Percentiles rank a stretch among this genome's conserved stretches.
Evolutionary conservation across 2,113 vertebrate genomes (phyloP).

Genomic region (Grammomys dolichurus): DNA sequence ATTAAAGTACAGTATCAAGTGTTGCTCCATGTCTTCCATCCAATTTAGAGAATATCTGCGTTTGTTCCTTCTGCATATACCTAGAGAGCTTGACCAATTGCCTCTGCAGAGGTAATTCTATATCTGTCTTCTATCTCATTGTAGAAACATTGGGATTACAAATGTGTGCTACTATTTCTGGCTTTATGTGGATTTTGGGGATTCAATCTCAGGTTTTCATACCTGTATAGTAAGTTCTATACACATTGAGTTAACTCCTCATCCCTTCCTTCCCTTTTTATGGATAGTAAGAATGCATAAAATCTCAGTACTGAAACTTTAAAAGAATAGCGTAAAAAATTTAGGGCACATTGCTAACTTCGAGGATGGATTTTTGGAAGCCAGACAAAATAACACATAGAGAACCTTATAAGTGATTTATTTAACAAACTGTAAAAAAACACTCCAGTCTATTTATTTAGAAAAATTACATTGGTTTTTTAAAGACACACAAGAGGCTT

Average conservation of each 20-base stretch:
- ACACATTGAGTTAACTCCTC: not conserved
- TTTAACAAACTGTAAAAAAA: not conserved
- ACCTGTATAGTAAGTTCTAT: too few relatives aligned
- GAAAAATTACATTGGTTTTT: not conserved
- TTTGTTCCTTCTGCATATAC: not conserved
- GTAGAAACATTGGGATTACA: not conserved
- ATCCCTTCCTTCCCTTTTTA: not conserved
- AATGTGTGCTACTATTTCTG: not conserved
- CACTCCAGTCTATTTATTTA: constrained; percentile 52
- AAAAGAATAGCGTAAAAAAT: too few relatives aligned
- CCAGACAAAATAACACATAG: too few relatives aligned
- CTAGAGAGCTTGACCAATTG: not conserved
- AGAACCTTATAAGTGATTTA: too few relatives aligned
- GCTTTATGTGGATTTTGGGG: not conserved
- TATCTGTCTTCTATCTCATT: not conserved
- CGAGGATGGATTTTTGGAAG: too few relatives aligned
- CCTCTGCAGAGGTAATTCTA: too few relatives aligned
- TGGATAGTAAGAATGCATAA: too few relatives aligned
- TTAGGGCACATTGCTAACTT: too few relatives aligned
- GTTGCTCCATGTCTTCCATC: not conserved
- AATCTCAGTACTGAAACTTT: too few relatives aligned
- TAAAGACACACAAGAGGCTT: not conserved
- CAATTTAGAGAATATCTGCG: too few relatives aligned
- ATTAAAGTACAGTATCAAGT: too few relatives aligned
- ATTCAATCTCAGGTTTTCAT: not conserved